Conservation (phyloP, 1,140 invertebrate genomes). For the Nasonia giraulti region DNA sequence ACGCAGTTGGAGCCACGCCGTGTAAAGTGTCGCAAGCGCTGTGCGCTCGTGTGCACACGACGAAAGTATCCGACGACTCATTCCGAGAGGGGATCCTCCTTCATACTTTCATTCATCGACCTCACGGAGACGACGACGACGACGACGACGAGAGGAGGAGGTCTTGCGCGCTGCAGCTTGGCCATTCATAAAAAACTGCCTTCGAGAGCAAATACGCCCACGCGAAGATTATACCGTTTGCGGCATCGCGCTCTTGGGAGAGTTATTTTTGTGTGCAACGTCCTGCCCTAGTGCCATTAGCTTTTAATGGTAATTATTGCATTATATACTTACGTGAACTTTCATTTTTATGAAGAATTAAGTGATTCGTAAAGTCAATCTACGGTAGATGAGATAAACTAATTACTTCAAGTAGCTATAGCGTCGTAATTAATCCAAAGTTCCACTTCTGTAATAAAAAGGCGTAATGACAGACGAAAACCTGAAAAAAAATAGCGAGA, state of each 20-base stretch:
- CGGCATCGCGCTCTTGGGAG: too few species aligned
- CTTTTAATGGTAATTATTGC: not conserved
- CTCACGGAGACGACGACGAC: not conserved
- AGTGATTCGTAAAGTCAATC: too few species aligned
- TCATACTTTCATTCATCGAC: not conserved
- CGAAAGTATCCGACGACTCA: conserved; percentile 7
- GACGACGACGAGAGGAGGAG: not conserved
- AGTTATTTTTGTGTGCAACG: not conserved
- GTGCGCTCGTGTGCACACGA: not conserved
- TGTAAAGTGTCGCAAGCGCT: not conserved
- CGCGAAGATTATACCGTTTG: not conserved
- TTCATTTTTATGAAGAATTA: too few species aligned
- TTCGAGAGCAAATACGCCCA: conserved; percentile 23
- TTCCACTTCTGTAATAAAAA: too few species aligned
- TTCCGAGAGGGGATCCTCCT: conserved; percentile 6
- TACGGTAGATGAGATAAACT: too few species aligned
- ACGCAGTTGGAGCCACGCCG: not conserved
- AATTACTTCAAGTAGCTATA: too few species aligned
- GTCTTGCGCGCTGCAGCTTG: not conserved
- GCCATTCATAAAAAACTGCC: conserved; percentile 23
- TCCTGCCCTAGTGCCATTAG: not conserved
- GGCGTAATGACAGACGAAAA: too few species aligned
- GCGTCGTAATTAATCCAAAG: too few species aligned
- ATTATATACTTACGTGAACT: too few species aligned
- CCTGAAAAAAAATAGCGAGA: not conserved